Percentiles rank a stretch among this genome's conserved stretches.
These are phyloP conservation scores for Oscarella lobularis DNA, from an alignment of 37 sponge, comb jelly and placozoan species.

Conservation along the genomic window DNA sequence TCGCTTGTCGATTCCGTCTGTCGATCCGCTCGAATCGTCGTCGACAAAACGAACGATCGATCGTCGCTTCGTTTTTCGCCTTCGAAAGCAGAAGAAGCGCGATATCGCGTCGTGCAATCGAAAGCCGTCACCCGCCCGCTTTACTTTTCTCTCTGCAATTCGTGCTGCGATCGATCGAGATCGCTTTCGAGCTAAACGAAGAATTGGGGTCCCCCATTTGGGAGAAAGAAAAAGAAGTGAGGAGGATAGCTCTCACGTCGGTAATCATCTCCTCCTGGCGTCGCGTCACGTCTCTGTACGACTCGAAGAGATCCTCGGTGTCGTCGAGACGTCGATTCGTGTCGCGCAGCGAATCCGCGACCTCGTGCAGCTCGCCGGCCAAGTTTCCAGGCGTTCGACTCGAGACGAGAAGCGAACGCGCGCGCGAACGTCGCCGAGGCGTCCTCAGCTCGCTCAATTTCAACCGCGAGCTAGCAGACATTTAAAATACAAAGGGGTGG, in stretches of 20 bases:
- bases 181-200: not conserved
- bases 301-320: not conserved
- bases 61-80: not conserved
- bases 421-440: not conserved
- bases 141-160: not conserved
- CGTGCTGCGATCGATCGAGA: not conserved
- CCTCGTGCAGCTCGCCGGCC: not conserved
- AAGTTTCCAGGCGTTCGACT: not conserved
- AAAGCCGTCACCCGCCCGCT: no score
- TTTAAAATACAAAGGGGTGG: no score
- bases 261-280: not conserved
- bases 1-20: not conserved
- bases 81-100: no score
- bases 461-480: not conserved
- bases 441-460: not conserved
- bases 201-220: no score
- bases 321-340: not conserved
- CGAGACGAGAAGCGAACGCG: not conserved
- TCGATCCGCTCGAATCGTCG: not conserved
- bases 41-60: not conserved
- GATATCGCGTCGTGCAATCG: no score
- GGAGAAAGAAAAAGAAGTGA: no score
- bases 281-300: not conserved
- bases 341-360: not conserved
- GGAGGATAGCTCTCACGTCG: not conserved